Percentiles rank a stretch among this genome's conserved stretches.
Conservation (phyloP, 2,797 vertebrate species). For the Bradypodion pumilum region DNA sequence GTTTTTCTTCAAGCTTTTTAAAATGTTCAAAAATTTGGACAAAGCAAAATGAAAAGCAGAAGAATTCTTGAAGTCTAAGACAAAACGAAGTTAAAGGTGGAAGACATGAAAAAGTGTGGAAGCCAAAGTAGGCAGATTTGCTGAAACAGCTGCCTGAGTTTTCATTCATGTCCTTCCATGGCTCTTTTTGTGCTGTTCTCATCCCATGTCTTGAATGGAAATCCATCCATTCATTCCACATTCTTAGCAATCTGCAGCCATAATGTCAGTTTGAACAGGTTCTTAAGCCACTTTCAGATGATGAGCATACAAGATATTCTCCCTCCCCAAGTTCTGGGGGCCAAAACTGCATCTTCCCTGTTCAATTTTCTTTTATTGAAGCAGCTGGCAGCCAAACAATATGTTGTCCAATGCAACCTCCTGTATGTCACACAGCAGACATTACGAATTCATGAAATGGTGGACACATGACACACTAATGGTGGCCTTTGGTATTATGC, state of each 20-base stretch:
- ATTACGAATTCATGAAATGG: conserved; percentile 34
- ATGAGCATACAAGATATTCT: conserved; percentile 66
- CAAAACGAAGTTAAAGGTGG: neutral
- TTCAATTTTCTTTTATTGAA: neutral
- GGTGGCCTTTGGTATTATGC: conserved; percentile 2
- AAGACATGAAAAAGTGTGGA: neutral
- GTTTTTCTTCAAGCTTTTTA: neutral
- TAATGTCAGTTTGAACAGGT: conserved; percentile 58
- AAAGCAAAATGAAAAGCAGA: neutral
- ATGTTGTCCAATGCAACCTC: neutral
- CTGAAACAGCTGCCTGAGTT: neutral
- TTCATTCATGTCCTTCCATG: neutral
- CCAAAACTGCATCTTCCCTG: conserved; percentile 18
- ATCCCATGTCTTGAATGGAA: conserved; percentile 60
- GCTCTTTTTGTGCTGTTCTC: neutral
- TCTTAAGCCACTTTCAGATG: conserved; percentile 59
- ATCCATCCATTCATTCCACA: conserved; percentile 44
- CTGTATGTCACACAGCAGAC: neutral
- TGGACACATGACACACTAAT: conserved; percentile 8
- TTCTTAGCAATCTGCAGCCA: conserved; percentile 61
- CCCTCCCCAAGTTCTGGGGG: conserved; percentile 46
- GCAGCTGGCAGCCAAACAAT: conserved; percentile 9
- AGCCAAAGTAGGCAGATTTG: neutral
- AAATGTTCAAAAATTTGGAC: neutral
- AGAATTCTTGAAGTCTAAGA: neutral